Conservation (phyloP, 2,797 vertebrate genomes). For the Ptychadena robeensis region DNA sequence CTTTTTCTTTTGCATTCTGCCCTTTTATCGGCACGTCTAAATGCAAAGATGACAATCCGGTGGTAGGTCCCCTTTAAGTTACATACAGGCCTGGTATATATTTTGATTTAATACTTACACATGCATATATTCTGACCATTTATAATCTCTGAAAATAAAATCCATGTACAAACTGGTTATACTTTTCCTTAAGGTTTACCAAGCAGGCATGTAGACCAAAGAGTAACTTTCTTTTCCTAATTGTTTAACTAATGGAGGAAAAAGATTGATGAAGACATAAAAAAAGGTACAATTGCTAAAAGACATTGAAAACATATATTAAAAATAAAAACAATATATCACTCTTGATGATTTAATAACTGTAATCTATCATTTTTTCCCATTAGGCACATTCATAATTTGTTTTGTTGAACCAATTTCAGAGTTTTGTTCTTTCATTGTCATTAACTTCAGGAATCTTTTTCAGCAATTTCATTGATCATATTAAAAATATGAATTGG, state of each 20-base stretch:
- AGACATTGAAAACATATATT: constrained; percentile 29
- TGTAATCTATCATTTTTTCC: constrained; percentile 30
- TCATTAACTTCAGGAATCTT: neutral
- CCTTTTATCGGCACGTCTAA: too few species aligned
- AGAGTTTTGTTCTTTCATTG: constrained; percentile 18
- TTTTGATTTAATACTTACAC: too few species aligned
- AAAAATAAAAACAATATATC: constrained; percentile 39
- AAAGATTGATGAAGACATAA: constrained; percentile 46
- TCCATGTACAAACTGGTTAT: too few species aligned
- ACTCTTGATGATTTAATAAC: constrained; percentile 41
- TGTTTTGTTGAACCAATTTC: neutral
- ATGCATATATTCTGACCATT: too few species aligned
- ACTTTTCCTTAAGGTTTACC: too few species aligned
- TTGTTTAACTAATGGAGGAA: neutral
- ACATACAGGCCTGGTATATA: too few species aligned
- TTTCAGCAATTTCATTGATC: too few species aligned
- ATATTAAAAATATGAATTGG: too few species aligned
- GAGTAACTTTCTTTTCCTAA: constrained; percentile 13
- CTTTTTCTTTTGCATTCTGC: too few species aligned
- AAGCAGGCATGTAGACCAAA: neutral
- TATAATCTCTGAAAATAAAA: too few species aligned
- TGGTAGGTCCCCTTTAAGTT: too few species aligned
- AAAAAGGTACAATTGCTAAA: constrained; percentile 34
- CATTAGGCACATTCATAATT: constrained; percentile 41
- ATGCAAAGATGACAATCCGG: too few species aligned